phyloP scores from a whole-genome alignment of 1,140 invertebrate genomes.

The Brachystomella parvula region DNA sequence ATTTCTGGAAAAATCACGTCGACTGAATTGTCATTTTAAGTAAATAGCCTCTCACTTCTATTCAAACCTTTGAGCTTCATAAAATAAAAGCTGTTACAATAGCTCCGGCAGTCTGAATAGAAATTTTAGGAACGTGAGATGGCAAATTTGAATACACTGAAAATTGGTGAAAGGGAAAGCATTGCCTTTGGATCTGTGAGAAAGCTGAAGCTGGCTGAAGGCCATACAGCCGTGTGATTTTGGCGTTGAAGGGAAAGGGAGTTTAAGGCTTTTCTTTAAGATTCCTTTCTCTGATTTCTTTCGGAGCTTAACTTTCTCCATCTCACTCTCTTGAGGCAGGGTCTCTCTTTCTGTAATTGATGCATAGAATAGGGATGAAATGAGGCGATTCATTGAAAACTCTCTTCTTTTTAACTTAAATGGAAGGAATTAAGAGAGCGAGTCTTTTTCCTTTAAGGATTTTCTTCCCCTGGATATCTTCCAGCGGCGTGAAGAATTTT shows the following conservation, averaged over 20 bases:
- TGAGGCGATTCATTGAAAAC: background rate
- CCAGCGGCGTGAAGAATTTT: no score
- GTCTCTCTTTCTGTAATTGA: background rate
- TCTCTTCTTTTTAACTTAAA: background rate
- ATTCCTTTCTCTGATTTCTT: background rate
- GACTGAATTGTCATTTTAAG: no score
- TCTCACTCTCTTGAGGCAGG: background rate
- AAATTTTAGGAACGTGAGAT: background rate
- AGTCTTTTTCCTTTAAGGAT: no score
- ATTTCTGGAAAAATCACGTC: no score
- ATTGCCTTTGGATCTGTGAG: background rate
- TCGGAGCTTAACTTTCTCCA: no score
- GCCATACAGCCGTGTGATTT: background rate
- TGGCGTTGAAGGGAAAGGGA: background rate
- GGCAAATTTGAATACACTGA: background rate
- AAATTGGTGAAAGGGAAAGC: background rate
- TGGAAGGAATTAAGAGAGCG: background rate
- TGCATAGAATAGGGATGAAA: background rate
- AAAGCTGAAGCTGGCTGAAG: background rate
- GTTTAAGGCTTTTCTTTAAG: background rate
- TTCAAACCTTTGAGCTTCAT: no score
- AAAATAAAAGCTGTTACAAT: no score
- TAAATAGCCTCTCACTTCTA: no score
- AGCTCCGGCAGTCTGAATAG: no score
- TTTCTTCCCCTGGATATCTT: no score